phyloP scores from a whole-genome alignment of 2,888 invertebrate species.

The Xestia ashworthii region DNA sequence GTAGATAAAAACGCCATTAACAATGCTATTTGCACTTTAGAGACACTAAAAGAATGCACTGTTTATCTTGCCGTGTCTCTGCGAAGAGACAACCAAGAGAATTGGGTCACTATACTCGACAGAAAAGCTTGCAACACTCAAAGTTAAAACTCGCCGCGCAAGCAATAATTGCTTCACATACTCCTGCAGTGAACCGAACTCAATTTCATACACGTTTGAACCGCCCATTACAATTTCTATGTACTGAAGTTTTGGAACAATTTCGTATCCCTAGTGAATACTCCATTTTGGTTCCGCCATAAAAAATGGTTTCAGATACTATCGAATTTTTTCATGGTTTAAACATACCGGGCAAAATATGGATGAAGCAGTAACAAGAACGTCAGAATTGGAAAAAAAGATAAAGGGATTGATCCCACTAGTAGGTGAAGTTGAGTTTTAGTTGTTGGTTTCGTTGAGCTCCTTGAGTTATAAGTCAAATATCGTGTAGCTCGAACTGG shows the following conservation, averaged over 20 bases:
- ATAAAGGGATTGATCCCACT: no score
- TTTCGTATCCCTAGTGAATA: neutral
- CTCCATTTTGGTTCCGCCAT: neutral
- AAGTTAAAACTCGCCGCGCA: conserved; percentile 49
- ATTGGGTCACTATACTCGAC: conserved; percentile 63
- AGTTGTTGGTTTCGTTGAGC: no score
- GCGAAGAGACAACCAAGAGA: conserved; percentile 49
- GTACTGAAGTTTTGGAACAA: conserved; percentile 25
- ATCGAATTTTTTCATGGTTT: neutral
- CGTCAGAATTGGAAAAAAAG: neutral
- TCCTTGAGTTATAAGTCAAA: no score
- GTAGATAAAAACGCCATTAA: conserved; percentile 45
- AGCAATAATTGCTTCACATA: conserved; percentile 61
- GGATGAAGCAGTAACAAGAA: neutral
- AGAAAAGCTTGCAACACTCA: conserved; percentile 52
- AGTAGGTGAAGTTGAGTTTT: neutral
- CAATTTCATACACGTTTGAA: conserved; percentile 15
- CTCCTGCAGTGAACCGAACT: conserved; percentile 3
- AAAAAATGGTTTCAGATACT: neutral
- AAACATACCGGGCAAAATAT: neutral
- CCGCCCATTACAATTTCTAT: conserved; percentile 11
- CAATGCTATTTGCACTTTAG: conserved; percentile 53
- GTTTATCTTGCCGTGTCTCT: conserved; percentile 57
- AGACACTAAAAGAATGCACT: conserved; percentile 50
- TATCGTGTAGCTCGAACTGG: no score